Conservation (phyloP, 2,888 invertebrate species). For the Eurytoma californica region DNA sequence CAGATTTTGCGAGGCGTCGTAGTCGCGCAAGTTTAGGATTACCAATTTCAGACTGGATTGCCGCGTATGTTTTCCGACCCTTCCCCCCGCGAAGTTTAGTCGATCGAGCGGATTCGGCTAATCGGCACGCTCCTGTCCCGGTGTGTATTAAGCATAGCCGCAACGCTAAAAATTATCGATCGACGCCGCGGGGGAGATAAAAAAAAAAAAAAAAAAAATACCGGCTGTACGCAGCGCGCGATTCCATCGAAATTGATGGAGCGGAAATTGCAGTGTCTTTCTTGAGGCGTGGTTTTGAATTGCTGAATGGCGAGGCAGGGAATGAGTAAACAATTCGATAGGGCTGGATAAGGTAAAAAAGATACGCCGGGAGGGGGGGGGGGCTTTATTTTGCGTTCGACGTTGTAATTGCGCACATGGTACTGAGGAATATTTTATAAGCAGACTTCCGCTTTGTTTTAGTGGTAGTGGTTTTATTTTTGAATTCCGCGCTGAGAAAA, state of each 20-base stretch:
- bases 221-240: background rate
- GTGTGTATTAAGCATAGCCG: background rate
- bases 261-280: background rate
- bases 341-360: too few species aligned
- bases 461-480: too few species aligned
- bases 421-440: too few species aligned
- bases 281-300: background rate
- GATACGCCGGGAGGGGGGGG: too few species aligned
- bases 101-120: background rate
- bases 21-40: slow-evolving; percentile 30
- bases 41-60: slow-evolving; percentile 32
- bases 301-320: background rate
- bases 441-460: too few species aligned
- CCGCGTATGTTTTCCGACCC: slow-evolving; percentile 1
- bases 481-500: too few species aligned
- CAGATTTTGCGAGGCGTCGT: slow-evolving; percentile 28
- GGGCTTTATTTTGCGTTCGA: too few species aligned
- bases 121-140: background rate
- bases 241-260: slow-evolving; percentile 28
- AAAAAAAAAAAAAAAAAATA: background rate
- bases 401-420: too few species aligned
- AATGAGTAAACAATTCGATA: too few species aligned
- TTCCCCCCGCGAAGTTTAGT: background rate
- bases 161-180: slow-evolving; percentile 15
- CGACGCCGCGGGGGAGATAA: background rate